Evolutionary conservation across 2,113 vertebrate genomes (phyloP), one percentile per base, ranked within the genome.

Genomic region (Petrocephalus microphthalmus): DNA sequence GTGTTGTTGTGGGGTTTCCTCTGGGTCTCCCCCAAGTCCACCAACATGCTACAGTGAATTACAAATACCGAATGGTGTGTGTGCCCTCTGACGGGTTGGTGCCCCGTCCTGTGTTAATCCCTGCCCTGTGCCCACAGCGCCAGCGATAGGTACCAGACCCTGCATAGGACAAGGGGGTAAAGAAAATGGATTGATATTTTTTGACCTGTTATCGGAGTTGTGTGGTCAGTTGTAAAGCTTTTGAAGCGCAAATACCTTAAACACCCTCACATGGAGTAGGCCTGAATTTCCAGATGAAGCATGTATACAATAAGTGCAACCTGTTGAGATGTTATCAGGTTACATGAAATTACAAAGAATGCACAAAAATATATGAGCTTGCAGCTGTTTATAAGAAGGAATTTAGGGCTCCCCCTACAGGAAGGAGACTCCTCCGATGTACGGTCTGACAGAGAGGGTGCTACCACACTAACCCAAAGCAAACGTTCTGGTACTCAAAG

Each of bases 381-480:
- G 2, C 51, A 17, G 10, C 29, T 42, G 52, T 64, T 87, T 33
- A 71, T 17, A 87, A 57, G 13, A 3, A 11, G 60, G 11, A 51
- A 47, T 71, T 5, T 47, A 19, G n/a, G 57, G 60, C 86, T 71
- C 60, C 86, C 57, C 60, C 86, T 87, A 42, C 86, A 67, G 86
- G 86, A 47, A 11, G 19, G 42, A 71, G 22, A 17, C 0, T 42
- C 17, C 11, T n/a, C 3, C 25, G 85, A 13, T 42, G 33, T 51
- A 11, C 19, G 33, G 84, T 6, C 22, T 33, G 52, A 8, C 22
- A 1, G 52, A 1, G 56, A 45, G 45, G 11, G n/a, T 15, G 37
- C 64, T 54, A 57, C 52, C 29, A 25, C 45, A 17, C 15, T 54
- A 37, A 86, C 84, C 25, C 17, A 8, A 86, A 57, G 52, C 7